Conservation (phyloP, 2,113 vertebrate genomes). For the Rhinoderma darwinii region DNA sequence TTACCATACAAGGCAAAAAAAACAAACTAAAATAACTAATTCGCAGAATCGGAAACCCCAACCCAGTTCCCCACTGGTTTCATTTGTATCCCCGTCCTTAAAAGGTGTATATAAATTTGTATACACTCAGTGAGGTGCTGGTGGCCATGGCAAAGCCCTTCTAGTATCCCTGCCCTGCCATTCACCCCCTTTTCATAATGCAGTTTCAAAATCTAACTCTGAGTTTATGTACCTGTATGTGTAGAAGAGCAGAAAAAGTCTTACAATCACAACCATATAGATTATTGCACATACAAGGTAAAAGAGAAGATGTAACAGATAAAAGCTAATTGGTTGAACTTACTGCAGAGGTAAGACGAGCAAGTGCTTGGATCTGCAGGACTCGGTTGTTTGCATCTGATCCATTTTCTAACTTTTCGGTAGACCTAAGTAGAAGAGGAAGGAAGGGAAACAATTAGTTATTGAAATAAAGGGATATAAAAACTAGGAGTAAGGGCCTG, state of each 20-base stretch:
- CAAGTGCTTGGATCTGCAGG: conserved; percentile 85
- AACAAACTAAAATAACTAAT: too few species aligned
- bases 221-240: background rate
- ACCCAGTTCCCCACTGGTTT: too few species aligned
- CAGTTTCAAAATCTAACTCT: too few species aligned
- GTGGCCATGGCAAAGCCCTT: too few species aligned
- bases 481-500: background rate
- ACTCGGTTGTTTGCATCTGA: conserved; percentile 89
- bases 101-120: too few species aligned
- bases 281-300: background rate
- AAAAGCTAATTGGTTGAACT: conserved; percentile 56
- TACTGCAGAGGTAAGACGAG: conserved; percentile 92
- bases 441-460: conserved; percentile 45
- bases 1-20: too few species aligned
- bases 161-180: too few species aligned
- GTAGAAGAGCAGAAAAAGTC: background rate
- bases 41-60: too few species aligned
- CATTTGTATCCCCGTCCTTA: too few species aligned
- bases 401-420: conserved; percentile 85
- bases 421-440: conserved; percentile 76
- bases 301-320: background rate
- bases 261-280: background rate
- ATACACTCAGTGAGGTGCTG: too few species aligned
- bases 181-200: too few species aligned
- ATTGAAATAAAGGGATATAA: background rate